Evolutionary conservation across 2,888 invertebrate genomes (phyloP).

Genomic region (Panopea generosa): DNA sequence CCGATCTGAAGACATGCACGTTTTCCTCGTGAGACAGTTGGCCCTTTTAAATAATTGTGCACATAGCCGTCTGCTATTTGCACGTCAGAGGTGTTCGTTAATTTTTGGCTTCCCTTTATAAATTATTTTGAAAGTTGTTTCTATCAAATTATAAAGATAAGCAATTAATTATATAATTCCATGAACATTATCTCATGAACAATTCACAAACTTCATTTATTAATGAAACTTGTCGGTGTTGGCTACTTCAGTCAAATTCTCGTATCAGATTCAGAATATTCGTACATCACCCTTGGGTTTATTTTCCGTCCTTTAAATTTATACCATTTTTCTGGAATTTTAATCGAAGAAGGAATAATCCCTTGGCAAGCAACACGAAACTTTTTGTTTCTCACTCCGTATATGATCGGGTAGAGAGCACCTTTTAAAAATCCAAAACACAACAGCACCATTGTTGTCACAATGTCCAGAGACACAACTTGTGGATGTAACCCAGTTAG

Average conservation of each 20-base stretch:
- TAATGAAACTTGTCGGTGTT: too few relatives aligned
- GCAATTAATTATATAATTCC: too few relatives aligned
- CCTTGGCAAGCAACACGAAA: conserved; percentile 67
- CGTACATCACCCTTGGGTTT: conserved; percentile 62
- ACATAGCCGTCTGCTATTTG: too few relatives aligned
- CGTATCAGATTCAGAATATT: conserved; percentile 26
- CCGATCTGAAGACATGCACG: too few relatives aligned
- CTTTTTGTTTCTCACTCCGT: conserved; percentile 75
- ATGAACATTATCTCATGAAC: too few relatives aligned
- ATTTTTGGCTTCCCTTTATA: too few relatives aligned
- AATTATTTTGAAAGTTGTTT: too few relatives aligned
- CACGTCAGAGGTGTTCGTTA: too few relatives aligned
- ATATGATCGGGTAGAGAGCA: conserved; percentile 80
- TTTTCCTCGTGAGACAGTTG: too few relatives aligned
- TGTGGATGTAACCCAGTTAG: conserved; percentile 26
- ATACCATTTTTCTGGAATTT: conserved; percentile 4
- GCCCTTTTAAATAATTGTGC: too few relatives aligned
- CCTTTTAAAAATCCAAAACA: conserved; percentile 75
- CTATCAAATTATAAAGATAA: too few relatives aligned
- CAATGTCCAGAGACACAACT: conserved; percentile 32
- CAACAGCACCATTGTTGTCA: conserved; percentile 48
- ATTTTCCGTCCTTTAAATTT: conserved; percentile 31
- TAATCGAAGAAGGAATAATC: conserved; percentile 38
- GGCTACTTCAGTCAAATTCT: conserved; percentile 28
- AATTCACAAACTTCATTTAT: too few relatives aligned